These are phyloP conservation scores for Octodonta nipae DNA, from an alignment of 2,888 invertebrate species.

Conservation along the genomic window DNA sequence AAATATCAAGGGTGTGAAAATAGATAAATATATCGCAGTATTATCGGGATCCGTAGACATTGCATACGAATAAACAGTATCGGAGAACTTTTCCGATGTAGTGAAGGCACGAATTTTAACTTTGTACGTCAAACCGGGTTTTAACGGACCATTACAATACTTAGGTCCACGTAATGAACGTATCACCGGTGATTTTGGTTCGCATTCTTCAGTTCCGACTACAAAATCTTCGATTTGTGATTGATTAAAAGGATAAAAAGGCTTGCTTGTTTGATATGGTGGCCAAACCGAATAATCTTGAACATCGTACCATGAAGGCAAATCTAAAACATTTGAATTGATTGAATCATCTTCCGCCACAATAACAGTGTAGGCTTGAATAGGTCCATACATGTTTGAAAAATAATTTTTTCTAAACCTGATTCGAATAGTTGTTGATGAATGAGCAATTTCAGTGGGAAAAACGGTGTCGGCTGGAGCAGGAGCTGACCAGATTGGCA, in stretches of 20 bases:
- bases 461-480: no score
- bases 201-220: slow-evolving; percentile 72
- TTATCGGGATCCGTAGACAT: slow-evolving; percentile 72
- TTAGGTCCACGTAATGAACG: slow-evolving; percentile 52
- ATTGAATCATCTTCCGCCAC: slow-evolving; percentile 81
- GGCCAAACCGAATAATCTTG: slow-evolving; percentile 81
- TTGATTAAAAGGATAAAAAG: slow-evolving; percentile 78
- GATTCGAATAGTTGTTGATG: no score
- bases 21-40: no score
- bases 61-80: slow-evolving; percentile 82
- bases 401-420: no score
- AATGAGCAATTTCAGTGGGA: no score
- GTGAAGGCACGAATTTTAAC: slow-evolving; percentile 93
- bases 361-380: slow-evolving; percentile 80
- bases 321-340: slow-evolving; percentile 64
- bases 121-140: slow-evolving; percentile 78
- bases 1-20: no score
- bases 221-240: slow-evolving; percentile 76
- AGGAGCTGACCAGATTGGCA: no score
- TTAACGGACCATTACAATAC: slow-evolving; percentile 91
- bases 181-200: no score
- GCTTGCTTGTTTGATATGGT: slow-evolving; percentile 85
- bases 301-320: slow-evolving; percentile 88
- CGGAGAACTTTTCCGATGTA: slow-evolving; percentile 82
- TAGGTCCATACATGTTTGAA: no score